Evolutionary conservation across 2,888 invertebrate species (phyloP), one percentile per base, ranked within the genome.

Genomic region (Coremacera marginata): DNA sequence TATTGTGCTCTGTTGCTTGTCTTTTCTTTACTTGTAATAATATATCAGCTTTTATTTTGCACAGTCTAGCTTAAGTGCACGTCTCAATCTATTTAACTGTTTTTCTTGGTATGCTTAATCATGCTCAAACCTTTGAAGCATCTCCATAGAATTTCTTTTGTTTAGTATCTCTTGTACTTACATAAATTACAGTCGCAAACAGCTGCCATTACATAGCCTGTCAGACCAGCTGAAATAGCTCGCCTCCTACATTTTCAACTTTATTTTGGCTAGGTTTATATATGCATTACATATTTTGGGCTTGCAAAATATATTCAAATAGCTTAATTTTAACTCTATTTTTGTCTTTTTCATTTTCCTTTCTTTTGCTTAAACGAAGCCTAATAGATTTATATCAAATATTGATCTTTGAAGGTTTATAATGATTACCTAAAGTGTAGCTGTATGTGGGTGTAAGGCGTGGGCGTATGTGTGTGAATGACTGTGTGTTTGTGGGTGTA

Each of bases 351-450:
- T 25, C n/a, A 37, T 37, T 65, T 37, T 25, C 14, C 4, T 14
- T 37, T 22, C 37, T 70, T 16, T 52, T 25, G 25, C 51, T 51
- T 31, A 57, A 22, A 62, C 60, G 49, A 62, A 73, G 34, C 27
- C 63, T 63, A 63, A 73, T 63, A 63, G 73, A 73, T 63, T 73
- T 73, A 51, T 73, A 63, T 63, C 73, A 73, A 71, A 73, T 73
- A 73, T 73, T 73, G 73, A 65, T 73, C 63, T 73, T 63, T 19
- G 63, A 11, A 52, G 63, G 62, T 63, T 73, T 63, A 63, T 73
- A 73, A 73, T 63, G 63, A 34, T 19, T 37, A 37, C 37, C 37
- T 65, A 44, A 34, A 37, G n/a, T 65, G 44, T 51, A 19, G 55
- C 34, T 71, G 57, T 57, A 37, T 55, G 34, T 31, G 19, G 11